Evolutionary conservation across 2,888 invertebrate species (phyloP), one percentile per base, ranked within the genome.

Genomic region (Torymus tubicola): DNA sequence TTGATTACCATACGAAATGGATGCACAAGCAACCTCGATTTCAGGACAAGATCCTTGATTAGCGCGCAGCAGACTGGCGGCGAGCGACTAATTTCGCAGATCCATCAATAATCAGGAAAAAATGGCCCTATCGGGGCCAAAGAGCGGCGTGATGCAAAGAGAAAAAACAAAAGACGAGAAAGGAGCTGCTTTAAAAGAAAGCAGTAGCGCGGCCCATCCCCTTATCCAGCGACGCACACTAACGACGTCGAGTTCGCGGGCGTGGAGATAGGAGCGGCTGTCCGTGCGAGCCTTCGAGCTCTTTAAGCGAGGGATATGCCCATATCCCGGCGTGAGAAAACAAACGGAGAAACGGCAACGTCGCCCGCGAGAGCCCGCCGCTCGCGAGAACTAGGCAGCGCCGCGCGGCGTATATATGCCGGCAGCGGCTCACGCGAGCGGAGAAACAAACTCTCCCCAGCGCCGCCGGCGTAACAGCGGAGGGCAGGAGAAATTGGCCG

Each of bases 301-400:
- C 78, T 82, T 82, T 78, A 80, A 82, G 63, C 64, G 61, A 64
- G 80, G 69, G 77, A 82, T 82, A 82, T 82, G 73, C 18, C 57
- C 74, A 72, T 82, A 80, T 82, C 77, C 67, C 69, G n/a, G 57
- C 78, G 80, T 79, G 80, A 78, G 81, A 82, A 82, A 83, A 82
- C 72, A 57, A 70, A 67, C 76, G 77, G 42, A 76, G 68, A 72
- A 16, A 31, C 74, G 82, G 82, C 82, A 83, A 82, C 83, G 76
- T 58, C 75, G 81, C 81, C 21, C 4, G 12, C 14, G 16, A 11
- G 12, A 13, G 16, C 58, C 16, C 16, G 16, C 5, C 16, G n/a
- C 55, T 70, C 68, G 52, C 42, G 60, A 63, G 68, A 61, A 71
- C 60, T 72, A 21, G 71, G 63, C 70, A 67, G 13, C 52, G 60